A percentile compares a stretch with the other conserved stretches of the same genome.
Evolutionary conservation across 2,888 invertebrate genomes (phyloP).

Genomic region (Anagyrus pseudococci): DNA sequence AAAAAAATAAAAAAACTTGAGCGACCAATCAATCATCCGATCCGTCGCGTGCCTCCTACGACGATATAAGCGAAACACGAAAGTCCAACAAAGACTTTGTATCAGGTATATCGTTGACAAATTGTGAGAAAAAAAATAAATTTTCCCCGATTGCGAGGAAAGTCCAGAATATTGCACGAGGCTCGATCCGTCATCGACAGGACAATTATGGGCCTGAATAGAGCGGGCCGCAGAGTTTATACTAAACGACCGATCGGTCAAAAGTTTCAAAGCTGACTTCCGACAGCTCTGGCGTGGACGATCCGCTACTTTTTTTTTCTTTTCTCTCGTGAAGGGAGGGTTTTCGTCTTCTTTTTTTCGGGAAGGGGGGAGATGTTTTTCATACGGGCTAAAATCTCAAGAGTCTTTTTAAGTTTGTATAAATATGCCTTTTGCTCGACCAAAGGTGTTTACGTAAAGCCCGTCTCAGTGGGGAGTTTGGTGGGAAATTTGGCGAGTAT

Average conservation of each 20-base stretch:
- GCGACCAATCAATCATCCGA: slow-evolving; percentile 7
- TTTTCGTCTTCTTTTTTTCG: no score
- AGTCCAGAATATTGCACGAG: not conserved
- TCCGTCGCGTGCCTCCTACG: slow-evolving; percentile 5
- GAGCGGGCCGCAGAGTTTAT: not conserved
- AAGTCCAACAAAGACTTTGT: not conserved
- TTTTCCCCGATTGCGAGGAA: slow-evolving; percentile 9
- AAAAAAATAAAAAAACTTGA: no score
- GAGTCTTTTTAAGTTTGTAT: no score
- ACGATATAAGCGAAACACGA: slow-evolving; percentile 1
- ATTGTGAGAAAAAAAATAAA: slow-evolving; percentile 2
- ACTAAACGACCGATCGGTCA: slow-evolving; percentile 16
- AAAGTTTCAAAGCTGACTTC: slow-evolving; percentile 10
- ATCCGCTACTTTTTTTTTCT: no score
- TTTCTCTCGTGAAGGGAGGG: no score
- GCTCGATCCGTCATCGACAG: slow-evolving; percentile 7
- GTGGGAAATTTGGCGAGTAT: no score
- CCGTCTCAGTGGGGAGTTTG: no score
- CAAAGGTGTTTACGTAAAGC: no score
- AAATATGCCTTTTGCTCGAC: no score
- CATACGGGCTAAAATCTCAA: no score
- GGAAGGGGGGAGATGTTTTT: no score
- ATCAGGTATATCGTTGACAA: slow-evolving; percentile 7
- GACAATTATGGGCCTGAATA: slow-evolving; percentile 2
- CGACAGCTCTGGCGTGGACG: no score